These are phyloP conservation scores for Sarcophilus harrisii DNA, from an alignment of 2,797 vertebrate genomes.

Conservation along the genomic window DNA sequence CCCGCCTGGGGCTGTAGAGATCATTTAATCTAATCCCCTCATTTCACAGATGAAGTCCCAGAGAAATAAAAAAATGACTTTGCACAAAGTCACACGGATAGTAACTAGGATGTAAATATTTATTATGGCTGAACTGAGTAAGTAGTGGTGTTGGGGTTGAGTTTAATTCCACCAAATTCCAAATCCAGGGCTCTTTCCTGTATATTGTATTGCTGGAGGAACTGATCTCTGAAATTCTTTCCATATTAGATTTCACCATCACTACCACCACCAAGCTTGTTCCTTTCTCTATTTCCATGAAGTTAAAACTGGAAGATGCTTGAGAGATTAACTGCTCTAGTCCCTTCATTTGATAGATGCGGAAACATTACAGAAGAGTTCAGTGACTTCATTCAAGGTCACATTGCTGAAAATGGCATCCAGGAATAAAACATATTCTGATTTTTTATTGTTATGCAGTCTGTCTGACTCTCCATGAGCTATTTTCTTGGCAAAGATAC, in stretches of 20 bases:
- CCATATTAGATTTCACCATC: neutral
- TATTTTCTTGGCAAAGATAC: neutral
- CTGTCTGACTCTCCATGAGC: neutral
- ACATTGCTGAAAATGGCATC: neutral
- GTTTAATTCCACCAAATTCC: neutral
- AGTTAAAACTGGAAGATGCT: neutral
- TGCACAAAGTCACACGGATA: neutral
- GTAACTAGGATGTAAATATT: neutral
- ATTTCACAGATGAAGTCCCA: neutral
- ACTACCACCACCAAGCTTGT: neutral
- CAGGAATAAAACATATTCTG: neutral
- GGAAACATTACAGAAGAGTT: neutral
- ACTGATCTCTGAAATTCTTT: neutral
- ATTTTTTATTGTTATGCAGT: neutral
- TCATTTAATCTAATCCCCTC: neutral
- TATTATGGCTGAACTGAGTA: neutral
- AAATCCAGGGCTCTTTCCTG: neutral
- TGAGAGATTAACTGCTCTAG: neutral
- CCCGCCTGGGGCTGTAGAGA: neutral
- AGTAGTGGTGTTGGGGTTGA: neutral
- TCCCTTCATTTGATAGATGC: neutral
- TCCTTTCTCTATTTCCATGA: neutral
- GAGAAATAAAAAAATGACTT: neutral
- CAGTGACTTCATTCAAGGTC: neutral
- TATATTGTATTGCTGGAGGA: neutral